Evolutionary conservation across 2,888 invertebrate species (phyloP), one percentile per base, ranked within the genome.

Genomic region (Noctua pronuba): DNA sequence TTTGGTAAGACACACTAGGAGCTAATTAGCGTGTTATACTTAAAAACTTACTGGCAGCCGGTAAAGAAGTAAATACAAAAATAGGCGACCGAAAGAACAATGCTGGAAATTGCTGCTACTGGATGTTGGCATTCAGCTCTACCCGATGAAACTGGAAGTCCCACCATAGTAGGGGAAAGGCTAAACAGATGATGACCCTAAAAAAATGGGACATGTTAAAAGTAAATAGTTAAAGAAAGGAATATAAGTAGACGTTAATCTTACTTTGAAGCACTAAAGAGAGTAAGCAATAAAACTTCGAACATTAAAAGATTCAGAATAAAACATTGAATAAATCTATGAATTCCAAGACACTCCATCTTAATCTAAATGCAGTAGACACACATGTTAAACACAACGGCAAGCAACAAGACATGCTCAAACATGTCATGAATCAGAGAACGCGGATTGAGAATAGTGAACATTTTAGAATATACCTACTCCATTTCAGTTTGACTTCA

Each of bases 401-500:
- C 41, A 64, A 79, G 52, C 71, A 58, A 62, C 72, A 75, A 72
- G 58, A 72, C 74, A 44, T n/a, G 62, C 55, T 64, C 83, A 68
- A 80, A 77, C 73, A 83, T 64, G 69, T 73, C 81, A 64, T 64
- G 83, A 84, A 83, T 80, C 72, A 75, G 49, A 69, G 64, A 84
- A 72, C 52, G 73, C 60, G 60, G 62, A 46, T 83, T 80, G 67
- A 69, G 73, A 74, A 64, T 77, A 68, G 35, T 28, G 72, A 84
- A 70, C 77, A 62, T 78, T 84, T 72, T 58, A 72, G 66, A 78
- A 72, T 68, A 46, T 62, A 78, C 2, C 58, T 16, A 60, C 73
- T 83, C 74, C 44, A 74, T 80, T 83, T 62, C 73, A 74, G 77
- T 75, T 85, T 83, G 85, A 85, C 85, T 80, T 65, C 77, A 82